Base-by-base conservation (phyloP, 2,888 invertebrate species). In the Kuschelorhynchus macadamiae region DNA sequence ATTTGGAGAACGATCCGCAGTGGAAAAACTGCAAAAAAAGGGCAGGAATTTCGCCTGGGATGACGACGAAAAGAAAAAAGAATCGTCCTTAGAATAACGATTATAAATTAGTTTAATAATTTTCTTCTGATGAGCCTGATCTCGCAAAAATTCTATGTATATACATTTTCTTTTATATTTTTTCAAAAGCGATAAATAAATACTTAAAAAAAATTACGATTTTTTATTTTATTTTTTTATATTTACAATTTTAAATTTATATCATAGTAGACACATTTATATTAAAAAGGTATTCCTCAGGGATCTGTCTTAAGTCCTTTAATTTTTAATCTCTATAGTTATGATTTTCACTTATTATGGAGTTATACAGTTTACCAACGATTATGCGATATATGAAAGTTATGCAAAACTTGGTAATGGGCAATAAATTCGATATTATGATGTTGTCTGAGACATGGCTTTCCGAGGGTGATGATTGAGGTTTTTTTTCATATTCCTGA, bases 41-140 rank as follows among this genome's bases (percentile, higher is more conserved):
- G 79, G 83, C 47, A 74, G 84, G 62, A 84, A 84, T 76, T 84
- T 84, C 70, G 83, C 82, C 8, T 84, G 83, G 84, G 81, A 73
- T 63, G 81, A 82, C 11, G 75, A 77, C 32, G 82, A 83, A 62
- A 80, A 74, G 56, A 78, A 76, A 68, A 65, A 55, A 50, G 11
- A 56, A 32, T 16, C 41, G 7, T 11, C 44, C 8, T 36, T n/a
- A 7, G 44, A 14, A 7, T 44, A 44, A 8, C 12, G 4, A 8
- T 36, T 36, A 12, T 2, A 36, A 7, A 7, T 36, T 9, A 36
- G 25, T 36, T 36, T 9, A 30, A 30, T 30, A 9, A 30, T 30
- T 9, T 30, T 14, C n/a, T n/a, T n/a, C n/a, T n/a, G n/a, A n/a
- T n/a, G n/a, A n/a, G n/a, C n/a, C n/a, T n/a, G n/a, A n/a, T n/a